Evolutionary conservation across 2,888 invertebrate species (phyloP).

Genomic region (Watsonalla binaria): DNA sequence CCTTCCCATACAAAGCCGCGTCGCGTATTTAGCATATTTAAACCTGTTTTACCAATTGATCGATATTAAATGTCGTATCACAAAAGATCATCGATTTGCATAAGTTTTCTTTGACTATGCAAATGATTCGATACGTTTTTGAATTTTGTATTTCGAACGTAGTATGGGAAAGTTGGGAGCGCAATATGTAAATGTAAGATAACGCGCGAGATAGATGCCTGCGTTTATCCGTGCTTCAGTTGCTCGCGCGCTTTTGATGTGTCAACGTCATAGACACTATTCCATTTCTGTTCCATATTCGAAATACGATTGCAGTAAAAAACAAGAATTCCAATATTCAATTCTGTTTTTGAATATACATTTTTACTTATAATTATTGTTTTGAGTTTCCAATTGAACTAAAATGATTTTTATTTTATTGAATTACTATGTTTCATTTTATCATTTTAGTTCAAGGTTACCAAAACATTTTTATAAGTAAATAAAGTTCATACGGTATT

Average conservation of each 20-base stretch:
- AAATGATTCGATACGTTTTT: conserved; percentile 58
- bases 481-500: conserved; percentile 4
- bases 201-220: conserved; percentile 49
- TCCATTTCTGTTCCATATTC: conserved; percentile 23
- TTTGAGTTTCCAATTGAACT: background rate
- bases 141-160: conserved; percentile 26
- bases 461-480: conserved; percentile 18
- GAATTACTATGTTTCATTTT: too few relatives aligned
- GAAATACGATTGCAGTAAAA: conserved; percentile 9
- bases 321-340: conserved; percentile 4
- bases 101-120: conserved; percentile 70
- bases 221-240: conserved; percentile 67
- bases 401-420: background rate
- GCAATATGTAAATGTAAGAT: conserved; percentile 69
- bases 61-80: conserved; percentile 62
- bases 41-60: conserved; percentile 77
- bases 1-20: conserved; percentile 43
- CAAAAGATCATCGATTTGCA: conserved; percentile 67
- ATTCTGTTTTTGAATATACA: conserved; percentile 14
- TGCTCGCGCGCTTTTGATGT: conserved; percentile 66
- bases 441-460: background rate
- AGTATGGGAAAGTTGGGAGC: conserved; percentile 63
- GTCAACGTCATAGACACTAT: conserved; percentile 49
- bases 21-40: conserved; percentile 46
- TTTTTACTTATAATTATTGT: conserved; percentile 3